These are phyloP conservation scores for human DNA, from an alignment of 2,113 vertebrate species.

Conservation along the genomic window DNA sequence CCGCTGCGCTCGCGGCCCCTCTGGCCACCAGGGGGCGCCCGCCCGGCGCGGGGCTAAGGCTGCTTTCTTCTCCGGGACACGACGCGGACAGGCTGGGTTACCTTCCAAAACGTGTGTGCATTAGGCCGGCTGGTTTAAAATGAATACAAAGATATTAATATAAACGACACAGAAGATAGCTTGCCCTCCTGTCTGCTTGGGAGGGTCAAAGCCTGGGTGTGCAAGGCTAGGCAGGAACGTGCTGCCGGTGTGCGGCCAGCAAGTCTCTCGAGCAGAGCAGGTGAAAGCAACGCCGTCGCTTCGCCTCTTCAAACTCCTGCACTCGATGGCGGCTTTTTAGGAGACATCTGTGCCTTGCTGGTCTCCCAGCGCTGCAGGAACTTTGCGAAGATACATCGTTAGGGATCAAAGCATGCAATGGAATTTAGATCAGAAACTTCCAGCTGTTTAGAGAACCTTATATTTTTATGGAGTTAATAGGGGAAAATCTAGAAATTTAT, in stretches of 20 bases:
- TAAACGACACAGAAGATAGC: not conserved
- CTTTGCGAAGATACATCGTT: not conserved
- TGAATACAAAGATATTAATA: not conserved
- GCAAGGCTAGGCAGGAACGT: not conserved
- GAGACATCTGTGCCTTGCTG: not conserved
- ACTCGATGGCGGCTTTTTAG: not conserved
- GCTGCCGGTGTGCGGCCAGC: not conserved
- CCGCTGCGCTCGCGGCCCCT: not conserved
- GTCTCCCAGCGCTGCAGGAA: not conserved
- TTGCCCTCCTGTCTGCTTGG: not conserved
- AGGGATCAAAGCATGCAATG: conserved; percentile 32
- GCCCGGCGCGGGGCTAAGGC: not conserved
- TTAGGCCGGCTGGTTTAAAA: not conserved
- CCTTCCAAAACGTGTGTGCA: not conserved
- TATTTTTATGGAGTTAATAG: not conserved
- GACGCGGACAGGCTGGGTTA: not conserved
- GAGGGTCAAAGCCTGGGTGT: not conserved
- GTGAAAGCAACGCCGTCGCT: not conserved
- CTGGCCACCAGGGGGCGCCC: conserved; percentile 79
- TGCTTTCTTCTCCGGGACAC: not conserved
- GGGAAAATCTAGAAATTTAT: not conserved
- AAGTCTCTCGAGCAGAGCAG: not conserved
- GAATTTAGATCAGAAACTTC: conserved; percentile 51
- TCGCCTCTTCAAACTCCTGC: not conserved
- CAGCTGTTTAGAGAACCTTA: not conserved